A percentile compares a stretch with the other conserved stretches of the same genome.
Conservation (phyloP, 2,113 vertebrate genomes). For the Apteryx owenii region DNA sequence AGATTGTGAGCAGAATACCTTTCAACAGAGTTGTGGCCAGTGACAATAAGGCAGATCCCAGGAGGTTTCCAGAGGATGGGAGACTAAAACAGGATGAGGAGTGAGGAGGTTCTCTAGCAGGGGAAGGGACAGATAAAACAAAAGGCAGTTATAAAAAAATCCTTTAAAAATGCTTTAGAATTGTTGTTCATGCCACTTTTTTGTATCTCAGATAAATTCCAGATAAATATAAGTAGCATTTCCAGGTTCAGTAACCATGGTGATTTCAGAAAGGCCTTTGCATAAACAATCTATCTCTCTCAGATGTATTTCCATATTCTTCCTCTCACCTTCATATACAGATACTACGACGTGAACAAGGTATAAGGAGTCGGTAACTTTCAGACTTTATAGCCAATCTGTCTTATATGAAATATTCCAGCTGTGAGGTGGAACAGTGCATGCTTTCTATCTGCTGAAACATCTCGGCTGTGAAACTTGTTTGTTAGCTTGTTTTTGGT, state of each 20-base stretch:
- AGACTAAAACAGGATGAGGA: neutral
- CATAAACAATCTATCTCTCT: neutral
- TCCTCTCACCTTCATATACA: neutral
- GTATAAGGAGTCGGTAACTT: neutral
- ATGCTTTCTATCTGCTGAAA: neutral
- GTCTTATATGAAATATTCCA: neutral
- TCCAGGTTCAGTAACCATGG: neutral
- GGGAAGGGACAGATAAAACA: neutral
- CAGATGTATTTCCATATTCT: neutral
- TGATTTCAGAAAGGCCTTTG: neutral
- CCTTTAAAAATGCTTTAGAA: neutral
- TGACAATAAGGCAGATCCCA: neutral
- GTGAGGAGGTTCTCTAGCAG: neutral
- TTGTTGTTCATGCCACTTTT: neutral
- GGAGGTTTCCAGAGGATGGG: neutral
- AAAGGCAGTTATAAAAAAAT: neutral
- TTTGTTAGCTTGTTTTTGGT: neutral
- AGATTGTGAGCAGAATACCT: neutral
- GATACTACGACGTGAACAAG: neutral
- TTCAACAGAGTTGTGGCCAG: neutral
- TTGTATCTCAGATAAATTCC: neutral
- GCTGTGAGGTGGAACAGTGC: neutral
- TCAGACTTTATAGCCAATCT: neutral
- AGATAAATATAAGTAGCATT: neutral
- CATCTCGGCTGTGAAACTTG: neutral